phyloP scores from a whole-genome alignment of 1,140 invertebrate genomes.

The Lerema accius region DNA sequence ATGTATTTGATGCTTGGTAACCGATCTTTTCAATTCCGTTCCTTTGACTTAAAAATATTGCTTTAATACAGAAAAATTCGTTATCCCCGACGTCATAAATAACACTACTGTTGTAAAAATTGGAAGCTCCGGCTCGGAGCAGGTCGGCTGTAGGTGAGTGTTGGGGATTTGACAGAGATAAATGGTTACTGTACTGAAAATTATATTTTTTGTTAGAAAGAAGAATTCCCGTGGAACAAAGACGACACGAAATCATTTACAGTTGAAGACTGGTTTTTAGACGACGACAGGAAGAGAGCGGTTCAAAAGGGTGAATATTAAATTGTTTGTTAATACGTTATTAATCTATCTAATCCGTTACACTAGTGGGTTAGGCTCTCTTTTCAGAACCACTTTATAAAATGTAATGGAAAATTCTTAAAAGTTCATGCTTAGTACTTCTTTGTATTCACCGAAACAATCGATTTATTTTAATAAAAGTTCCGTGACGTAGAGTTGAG shows the following conservation, averaged over 20 bases:
- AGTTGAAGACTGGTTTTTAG: conserved; percentile 2
- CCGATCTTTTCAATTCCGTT: too few relatives aligned
- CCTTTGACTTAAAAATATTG: too few relatives aligned
- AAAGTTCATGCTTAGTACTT: too few relatives aligned
- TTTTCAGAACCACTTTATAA: too few relatives aligned
- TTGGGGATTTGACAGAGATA: neutral
- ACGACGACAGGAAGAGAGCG: conserved; percentile 16
- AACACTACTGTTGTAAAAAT: neutral
- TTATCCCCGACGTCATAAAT: neutral
- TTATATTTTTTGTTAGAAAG: conserved; percentile 1
- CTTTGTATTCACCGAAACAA: too few relatives aligned
- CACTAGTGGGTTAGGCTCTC: too few relatives aligned
- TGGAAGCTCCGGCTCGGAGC: neutral
- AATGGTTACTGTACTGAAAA: neutral
- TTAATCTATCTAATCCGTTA: too few relatives aligned
- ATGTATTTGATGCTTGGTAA: too few relatives aligned
- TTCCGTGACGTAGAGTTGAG: too few relatives aligned
- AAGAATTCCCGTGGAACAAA: neutral
- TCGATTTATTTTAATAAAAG: too few relatives aligned
- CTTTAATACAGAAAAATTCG: neutral
- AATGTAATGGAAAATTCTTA: too few relatives aligned
- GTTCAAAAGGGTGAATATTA: conserved; percentile 27
- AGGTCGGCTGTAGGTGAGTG: neutral
- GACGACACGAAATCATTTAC: neutral
- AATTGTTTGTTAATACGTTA: too few relatives aligned